phyloP scores from a whole-genome alignment of 2,888 invertebrate genomes.

The Agrotis puta region DNA sequence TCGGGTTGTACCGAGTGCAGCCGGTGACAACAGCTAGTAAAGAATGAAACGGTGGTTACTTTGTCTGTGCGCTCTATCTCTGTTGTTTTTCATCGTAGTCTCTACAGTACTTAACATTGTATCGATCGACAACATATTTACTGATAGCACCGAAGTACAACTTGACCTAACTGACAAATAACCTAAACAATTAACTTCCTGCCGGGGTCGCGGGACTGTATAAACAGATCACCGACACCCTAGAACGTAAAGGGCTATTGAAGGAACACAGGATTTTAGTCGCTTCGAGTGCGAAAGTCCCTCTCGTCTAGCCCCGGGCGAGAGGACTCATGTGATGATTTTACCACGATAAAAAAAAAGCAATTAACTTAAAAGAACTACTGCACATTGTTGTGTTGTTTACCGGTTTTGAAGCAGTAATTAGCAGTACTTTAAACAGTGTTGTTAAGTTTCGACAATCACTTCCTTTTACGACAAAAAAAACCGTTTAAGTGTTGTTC shows the following conservation, averaged over 20 bases:
- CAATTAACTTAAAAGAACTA: conserved; percentile 3
- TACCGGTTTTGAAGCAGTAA: conserved; percentile 17
- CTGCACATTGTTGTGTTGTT: conserved; percentile 13
- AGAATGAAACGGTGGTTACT: not conserved
- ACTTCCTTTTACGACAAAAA: conserved; percentile 46
- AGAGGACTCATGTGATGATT: too few species aligned
- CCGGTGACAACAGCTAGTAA: too few species aligned
- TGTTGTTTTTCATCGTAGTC: not conserved
- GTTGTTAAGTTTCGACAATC: conserved; percentile 46
- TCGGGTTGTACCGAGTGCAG: too few species aligned
- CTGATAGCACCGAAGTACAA: not conserved
- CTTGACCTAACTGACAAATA: conserved; percentile 13
- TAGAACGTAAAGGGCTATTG: too few species aligned
- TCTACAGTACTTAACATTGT: not conserved
- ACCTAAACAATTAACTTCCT: not conserved
- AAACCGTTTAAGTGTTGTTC: not conserved
- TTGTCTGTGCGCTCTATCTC: not conserved
- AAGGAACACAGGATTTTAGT: too few species aligned
- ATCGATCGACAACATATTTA: conserved; percentile 4
- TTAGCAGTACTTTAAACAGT: conserved; percentile 19
- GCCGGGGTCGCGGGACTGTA: too few species aligned
- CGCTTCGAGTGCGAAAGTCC: too few species aligned
- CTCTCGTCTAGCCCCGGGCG: too few species aligned
- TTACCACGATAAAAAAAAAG: too few species aligned
- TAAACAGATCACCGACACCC: too few species aligned